Conservation (phyloP, 2,888 invertebrate genomes). For the Caenorhabditis angaria region DNA sequence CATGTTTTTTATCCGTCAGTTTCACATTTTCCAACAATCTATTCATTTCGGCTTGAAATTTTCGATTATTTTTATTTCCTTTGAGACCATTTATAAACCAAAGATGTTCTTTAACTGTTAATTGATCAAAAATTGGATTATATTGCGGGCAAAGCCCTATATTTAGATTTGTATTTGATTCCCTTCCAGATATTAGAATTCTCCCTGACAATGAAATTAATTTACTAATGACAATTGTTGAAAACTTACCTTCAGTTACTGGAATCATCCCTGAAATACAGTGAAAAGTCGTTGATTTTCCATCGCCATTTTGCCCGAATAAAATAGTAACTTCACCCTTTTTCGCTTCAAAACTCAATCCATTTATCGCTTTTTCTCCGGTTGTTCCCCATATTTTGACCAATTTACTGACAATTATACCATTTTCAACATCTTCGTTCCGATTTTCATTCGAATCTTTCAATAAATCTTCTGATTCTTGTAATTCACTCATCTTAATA, state of each 20-base stretch:
- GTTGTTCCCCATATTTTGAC: constrained; percentile 60
- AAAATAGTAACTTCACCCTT: constrained; percentile 67
- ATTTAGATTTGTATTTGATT: constrained; percentile 49
- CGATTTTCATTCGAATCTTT: constrained; percentile 10
- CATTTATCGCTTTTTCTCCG: constrained; percentile 65
- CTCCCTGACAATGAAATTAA: neutral
- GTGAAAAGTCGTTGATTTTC: constrained; percentile 63
- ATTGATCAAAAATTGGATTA: constrained; percentile 64
- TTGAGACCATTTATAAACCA: constrained; percentile 62
- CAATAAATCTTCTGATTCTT: constrained; percentile 14
- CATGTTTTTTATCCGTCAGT: constrained; percentile 47
- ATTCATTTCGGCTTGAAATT: constrained; percentile 42
- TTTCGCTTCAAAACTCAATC: constrained; percentile 61
- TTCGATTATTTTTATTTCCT: constrained; percentile 27
- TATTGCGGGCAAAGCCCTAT: constrained; percentile 67
- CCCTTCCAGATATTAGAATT: constrained; percentile 52
- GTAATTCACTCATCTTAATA: constrained; percentile 31
- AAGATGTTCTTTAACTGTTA: constrained; percentile 69
- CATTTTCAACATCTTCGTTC: too few relatives aligned
- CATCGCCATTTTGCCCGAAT: constrained; percentile 71
- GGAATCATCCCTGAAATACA: constrained; percentile 59
- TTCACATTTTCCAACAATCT: constrained; percentile 50
- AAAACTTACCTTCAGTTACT: constrained; percentile 44
- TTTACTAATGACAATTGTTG: too few relatives aligned
- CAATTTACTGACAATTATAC: constrained; percentile 55